Conservation (phyloP, 2,113 vertebrate species). For the Turnix velox region DNA sequence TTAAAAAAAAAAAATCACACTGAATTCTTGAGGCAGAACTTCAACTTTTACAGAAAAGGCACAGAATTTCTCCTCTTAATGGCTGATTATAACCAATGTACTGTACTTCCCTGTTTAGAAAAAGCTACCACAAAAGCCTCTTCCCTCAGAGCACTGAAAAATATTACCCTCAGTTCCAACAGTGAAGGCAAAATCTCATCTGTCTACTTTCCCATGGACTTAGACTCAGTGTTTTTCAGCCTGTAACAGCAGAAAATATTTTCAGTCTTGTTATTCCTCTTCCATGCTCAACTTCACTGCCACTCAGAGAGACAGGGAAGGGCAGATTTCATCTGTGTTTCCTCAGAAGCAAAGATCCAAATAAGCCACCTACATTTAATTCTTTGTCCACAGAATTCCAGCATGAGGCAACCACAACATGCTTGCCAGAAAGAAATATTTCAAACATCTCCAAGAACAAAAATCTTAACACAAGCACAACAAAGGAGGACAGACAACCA, state of each 20-base stretch:
- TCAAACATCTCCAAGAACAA: background rate
- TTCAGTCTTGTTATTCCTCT: background rate
- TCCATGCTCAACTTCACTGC: background rate
- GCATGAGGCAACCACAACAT: background rate
- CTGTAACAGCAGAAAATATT: background rate
- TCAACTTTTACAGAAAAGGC: background rate
- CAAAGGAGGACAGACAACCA: background rate
- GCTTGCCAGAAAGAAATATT: background rate
- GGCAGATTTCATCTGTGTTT: background rate
- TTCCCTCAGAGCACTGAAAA: background rate
- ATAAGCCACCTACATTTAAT: background rate
- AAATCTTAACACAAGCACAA: background rate
- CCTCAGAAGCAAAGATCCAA: background rate
- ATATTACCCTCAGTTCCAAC: background rate
- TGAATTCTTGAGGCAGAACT: background rate
- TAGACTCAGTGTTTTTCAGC: background rate
- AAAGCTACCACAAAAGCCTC: background rate
- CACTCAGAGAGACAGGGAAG: background rate
- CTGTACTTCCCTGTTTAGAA: background rate
- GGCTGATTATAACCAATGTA: background rate
- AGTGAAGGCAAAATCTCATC: background rate
- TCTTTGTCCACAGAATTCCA: background rate
- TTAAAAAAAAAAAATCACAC: background rate
- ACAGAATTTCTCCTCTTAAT: no score
- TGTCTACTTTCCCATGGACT: background rate